Evolutionary conservation across 2,797 vertebrate species (phyloP).

Genomic region (Sebastes elongatus): DNA sequence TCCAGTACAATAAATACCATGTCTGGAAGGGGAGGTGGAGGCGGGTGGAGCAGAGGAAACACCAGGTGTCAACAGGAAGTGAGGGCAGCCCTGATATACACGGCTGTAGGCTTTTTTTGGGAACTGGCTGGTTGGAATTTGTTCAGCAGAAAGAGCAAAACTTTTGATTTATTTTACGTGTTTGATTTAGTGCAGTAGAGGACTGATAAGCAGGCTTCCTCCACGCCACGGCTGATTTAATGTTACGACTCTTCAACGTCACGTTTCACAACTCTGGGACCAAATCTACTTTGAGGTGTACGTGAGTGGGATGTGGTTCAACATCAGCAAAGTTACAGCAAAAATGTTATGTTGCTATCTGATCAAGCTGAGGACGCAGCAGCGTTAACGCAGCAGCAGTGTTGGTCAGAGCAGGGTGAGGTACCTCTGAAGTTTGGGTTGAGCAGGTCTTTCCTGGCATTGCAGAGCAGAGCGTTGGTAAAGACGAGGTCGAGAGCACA

Average conservation of each 20-base stretch:
- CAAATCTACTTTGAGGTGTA: not conserved
- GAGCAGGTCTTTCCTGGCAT: conserved; percentile 91
- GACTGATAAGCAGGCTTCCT: conserved; percentile 47
- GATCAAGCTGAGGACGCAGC: too few relatives aligned
- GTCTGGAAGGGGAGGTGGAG: not conserved
- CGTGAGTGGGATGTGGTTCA: not conserved
- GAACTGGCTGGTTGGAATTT: not conserved
- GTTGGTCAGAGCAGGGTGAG: not conserved
- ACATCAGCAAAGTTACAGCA: not conserved
- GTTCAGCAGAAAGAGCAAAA: not conserved
- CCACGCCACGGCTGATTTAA: not conserved
- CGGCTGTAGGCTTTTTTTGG: not conserved
- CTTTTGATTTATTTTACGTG: conserved; percentile 25
- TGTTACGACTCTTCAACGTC: not conserved
- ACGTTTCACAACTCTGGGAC: not conserved
- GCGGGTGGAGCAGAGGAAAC: conserved; percentile 26
- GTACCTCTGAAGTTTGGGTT: conserved; percentile 91
- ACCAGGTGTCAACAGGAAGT: conserved; percentile 39
- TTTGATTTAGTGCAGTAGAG: not conserved
- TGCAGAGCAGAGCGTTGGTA: conserved; percentile 90
- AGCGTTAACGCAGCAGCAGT: too few relatives aligned
- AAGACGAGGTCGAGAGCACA: conserved; percentile 93
- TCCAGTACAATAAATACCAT: not conserved
- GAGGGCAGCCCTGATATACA: not conserved
- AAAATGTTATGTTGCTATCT: too few relatives aligned